These are phyloP conservation scores for Emys orbicularis DNA, from an alignment of 2,797 vertebrate genomes.

Conservation along the genomic window DNA sequence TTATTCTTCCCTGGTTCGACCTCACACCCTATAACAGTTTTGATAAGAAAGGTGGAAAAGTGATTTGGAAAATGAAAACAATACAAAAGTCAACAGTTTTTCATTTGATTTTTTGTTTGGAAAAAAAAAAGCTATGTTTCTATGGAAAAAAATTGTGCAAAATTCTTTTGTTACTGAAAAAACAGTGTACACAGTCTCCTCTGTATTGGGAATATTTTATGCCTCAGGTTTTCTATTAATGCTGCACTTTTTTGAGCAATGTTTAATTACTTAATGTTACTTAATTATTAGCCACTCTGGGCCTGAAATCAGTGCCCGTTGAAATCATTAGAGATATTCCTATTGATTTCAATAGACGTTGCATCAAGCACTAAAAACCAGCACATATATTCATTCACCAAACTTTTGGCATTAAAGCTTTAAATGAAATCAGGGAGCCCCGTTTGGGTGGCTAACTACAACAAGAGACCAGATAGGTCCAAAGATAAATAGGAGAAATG, in stretches of 20 bases:
- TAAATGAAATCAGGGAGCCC: not conserved
- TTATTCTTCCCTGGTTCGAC: not conserved
- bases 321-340: not conserved
- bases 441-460: not conserved
- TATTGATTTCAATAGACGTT: not conserved
- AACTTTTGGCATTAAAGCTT: not conserved
- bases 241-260: not conserved
- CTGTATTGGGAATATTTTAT: not conserved
- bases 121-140: not conserved
- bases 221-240: not conserved
- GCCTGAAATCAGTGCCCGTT: not conserved
- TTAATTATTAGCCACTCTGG: not conserved
- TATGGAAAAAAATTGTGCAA: not conserved
- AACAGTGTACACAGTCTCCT: not conserved
- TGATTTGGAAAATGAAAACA: not conserved
- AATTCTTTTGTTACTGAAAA: not conserved
- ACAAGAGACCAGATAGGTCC: not conserved
- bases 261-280: not conserved
- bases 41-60: not conserved
- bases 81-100: not conserved
- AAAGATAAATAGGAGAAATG: not conserved
- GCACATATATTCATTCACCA: not conserved
- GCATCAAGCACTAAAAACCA: not conserved
- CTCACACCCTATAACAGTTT: not conserved
- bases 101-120: not conserved